Conservation (phyloP, 2,888 invertebrate species). For the Calameuta idolon region DNA sequence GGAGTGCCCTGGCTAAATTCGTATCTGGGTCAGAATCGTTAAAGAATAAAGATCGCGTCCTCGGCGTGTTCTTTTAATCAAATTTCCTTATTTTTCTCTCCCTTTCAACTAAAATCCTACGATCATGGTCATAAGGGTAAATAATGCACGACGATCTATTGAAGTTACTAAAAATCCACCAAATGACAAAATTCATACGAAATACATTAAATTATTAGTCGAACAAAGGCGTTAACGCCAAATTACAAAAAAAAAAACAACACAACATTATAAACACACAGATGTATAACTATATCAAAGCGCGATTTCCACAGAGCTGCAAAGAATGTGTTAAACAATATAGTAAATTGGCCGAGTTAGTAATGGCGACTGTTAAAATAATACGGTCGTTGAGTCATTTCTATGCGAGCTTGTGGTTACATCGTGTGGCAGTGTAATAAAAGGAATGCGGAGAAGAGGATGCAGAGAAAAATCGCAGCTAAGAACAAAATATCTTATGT, state of each 20-base stretch:
- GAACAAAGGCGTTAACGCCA: background rate
- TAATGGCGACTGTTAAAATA: background rate
- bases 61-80: background rate
- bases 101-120: background rate
- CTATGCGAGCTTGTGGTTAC: background rate
- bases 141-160: background rate
- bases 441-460: background rate
- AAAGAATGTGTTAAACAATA: background rate
- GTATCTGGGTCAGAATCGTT: background rate
- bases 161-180: background rate
- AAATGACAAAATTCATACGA: background rate
- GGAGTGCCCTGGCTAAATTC: background rate
- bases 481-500: background rate
- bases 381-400: background rate
- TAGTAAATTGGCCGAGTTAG: background rate
- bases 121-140: background rate
- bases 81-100: background rate
- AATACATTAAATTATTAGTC: background rate
- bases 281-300: background rate
- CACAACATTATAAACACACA: background rate
- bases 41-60: background rate
- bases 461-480: background rate
- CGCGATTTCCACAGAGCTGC: background rate
- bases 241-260: background rate
- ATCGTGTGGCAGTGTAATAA: no score